Evolutionary conservation across 2,888 invertebrate species (phyloP).

Genomic region (Melipona beecheii): DNA sequence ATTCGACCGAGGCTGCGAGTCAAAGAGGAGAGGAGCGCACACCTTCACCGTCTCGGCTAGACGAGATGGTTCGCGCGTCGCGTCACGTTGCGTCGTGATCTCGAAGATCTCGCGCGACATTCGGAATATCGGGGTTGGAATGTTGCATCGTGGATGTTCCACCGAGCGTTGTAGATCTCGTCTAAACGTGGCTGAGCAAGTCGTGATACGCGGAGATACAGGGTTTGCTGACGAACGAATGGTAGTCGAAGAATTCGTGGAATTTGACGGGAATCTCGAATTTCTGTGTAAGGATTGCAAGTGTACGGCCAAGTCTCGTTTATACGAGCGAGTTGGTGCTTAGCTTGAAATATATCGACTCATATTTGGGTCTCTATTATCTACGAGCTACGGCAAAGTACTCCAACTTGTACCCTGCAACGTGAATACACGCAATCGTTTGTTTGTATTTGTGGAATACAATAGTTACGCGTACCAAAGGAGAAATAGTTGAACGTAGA

Average conservation of each 20-base stretch:
- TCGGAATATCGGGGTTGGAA: background rate
- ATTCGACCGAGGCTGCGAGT: slow-evolving; percentile 65
- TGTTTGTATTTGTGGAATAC: background rate
- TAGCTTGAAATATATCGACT: background rate
- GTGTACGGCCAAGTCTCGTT: background rate
- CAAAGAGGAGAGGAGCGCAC: slow-evolving; percentile 22
- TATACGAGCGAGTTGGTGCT: background rate
- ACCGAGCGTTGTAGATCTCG: background rate
- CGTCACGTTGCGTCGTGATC: too few relatives aligned
- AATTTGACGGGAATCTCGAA: background rate
- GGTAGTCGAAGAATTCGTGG: background rate
- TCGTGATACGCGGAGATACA: background rate
- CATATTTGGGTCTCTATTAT: background rate
- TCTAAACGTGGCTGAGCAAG: background rate
- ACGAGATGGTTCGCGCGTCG: too few relatives aligned
- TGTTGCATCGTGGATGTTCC: background rate
- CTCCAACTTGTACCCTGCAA: background rate
- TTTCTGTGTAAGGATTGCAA: background rate
- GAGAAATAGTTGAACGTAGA: background rate
- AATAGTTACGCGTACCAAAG: background rate
- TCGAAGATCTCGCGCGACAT: background rate
- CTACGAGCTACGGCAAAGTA: background rate
- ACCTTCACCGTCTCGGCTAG: too few relatives aligned
- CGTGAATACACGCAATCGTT: background rate
- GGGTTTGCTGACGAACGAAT: background rate